Base-by-base conservation (phyloP, 2,888 invertebrate species). In the Brassicogethes aeneus region DNA sequence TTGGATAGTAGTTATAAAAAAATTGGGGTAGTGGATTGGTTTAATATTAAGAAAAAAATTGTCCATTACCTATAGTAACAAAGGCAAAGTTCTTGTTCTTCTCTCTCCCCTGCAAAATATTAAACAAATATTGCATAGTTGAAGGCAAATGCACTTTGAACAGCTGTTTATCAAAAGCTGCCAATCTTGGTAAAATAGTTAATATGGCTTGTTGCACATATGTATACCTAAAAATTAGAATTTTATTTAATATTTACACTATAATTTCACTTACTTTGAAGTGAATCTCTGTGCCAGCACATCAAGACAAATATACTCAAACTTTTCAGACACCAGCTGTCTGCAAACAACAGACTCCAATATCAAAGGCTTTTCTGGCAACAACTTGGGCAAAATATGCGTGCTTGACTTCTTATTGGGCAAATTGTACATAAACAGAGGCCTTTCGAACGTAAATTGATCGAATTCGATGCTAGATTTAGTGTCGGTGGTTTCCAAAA, bases 291-390 rank as follows among this genome's bases (percentile, higher is more conserved):
- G 89, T 31, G 80, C 79, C 69, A 95, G 75, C 2, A 92, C 85
- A 69, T 86, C 80, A 60, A 71, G 58, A 62, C 88, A 88, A 48
- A 88, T 82, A 54, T 77, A 80, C 49, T 85, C 83, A 66, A 89
- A 90, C 54, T 92, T 83, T 40, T 91, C 88, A 38, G 74, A 73
- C 45, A 97, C 79, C 30, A 96, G 71, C 51, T 82, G 80, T 32
- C 82, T 78, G 54, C 95, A 94, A 7, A 89, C 87, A 10, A 85
- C 80, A 2, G 95, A 95, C 62, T 94, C 93, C 59, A 85, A 82
- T 8, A 85, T 76, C 5, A 78, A 72, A 34, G 75, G 72, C 45
- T 74, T 74, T 44, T 71, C 70, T 15, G 72, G 71, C 61, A 71
- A 72, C 51, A 74, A 70, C 48, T 73, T 70, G 44, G 73, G 70